phyloP scores from a whole-genome alignment of 2,797 vertebrate genomes.

The Gymnodraco acuticeps region DNA sequence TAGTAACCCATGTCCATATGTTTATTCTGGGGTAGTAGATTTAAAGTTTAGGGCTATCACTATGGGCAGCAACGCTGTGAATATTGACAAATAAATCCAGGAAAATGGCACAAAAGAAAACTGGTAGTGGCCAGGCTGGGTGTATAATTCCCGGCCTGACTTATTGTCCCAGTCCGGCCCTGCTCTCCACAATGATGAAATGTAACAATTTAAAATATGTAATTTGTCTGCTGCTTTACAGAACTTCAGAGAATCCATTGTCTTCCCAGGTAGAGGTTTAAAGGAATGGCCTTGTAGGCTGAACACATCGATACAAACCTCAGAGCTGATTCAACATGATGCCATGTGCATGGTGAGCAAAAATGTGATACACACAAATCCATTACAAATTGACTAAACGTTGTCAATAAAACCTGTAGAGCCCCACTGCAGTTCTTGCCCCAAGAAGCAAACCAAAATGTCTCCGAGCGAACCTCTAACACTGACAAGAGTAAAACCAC shows the following conservation, averaged over 20 bases:
- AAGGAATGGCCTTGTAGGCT: slow-evolving; percentile 51
- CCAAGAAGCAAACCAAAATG: slow-evolving; percentile 35
- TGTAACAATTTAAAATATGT: background rate
- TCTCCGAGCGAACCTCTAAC: background rate
- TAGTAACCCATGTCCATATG: no score
- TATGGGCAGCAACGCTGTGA: no score
- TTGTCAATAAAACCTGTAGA: slow-evolving; percentile 60
- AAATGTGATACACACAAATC: slow-evolving; percentile 72
- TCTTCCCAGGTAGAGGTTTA: slow-evolving; percentile 21
- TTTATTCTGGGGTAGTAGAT: no score
- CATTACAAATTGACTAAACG: slow-evolving; percentile 68
- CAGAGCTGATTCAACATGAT: slow-evolving; percentile 66
- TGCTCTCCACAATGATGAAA: background rate
- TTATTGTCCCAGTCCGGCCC: no score
- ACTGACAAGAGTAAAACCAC: background rate
- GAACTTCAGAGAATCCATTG: slow-evolving; percentile 20
- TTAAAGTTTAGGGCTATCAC: no score
- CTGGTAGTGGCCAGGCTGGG: no score
- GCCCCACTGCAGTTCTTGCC: slow-evolving; percentile 34
- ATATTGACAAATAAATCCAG: no score
- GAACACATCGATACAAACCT: slow-evolving; percentile 58
- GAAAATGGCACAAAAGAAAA: no score
- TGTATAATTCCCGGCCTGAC: no score
- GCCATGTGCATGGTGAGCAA: slow-evolving; percentile 65
- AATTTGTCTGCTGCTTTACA: slow-evolving; percentile 24